These are phyloP conservation scores for Ecliptopera silaceata DNA, from an alignment of 2,888 invertebrate genomes.

Conservation along the genomic window DNA sequence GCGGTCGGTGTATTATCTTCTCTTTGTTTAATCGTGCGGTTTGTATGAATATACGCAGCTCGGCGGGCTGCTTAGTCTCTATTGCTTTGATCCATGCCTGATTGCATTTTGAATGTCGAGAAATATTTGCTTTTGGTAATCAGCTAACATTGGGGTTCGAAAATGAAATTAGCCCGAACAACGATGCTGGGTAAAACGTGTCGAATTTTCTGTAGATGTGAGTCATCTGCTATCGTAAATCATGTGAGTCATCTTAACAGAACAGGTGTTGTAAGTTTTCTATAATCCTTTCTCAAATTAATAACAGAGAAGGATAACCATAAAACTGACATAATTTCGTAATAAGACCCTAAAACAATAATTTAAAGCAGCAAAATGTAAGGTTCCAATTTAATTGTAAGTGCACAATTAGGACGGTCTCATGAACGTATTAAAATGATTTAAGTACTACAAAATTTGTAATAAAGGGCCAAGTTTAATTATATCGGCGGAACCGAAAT, in stretches of 20 bases:
- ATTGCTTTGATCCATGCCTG: slow-evolving; percentile 11
- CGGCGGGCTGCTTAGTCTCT: background rate
- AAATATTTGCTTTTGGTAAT: slow-evolving; percentile 11
- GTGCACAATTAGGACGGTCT: slow-evolving; percentile 50
- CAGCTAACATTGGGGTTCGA: background rate
- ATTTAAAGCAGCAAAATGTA: slow-evolving; percentile 29
- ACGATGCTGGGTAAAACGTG: background rate
- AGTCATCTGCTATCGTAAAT: background rate
- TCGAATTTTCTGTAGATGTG: background rate
- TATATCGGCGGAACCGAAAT: slow-evolving; percentile 64
- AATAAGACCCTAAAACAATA: slow-evolving; percentile 24
- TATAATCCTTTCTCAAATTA: background rate
- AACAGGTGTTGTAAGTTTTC: background rate
- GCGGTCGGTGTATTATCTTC: slow-evolving; percentile 54
- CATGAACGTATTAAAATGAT: slow-evolving; percentile 52
- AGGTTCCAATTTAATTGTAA: slow-evolving; percentile 46
- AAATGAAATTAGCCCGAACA: background rate
- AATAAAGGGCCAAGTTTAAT: slow-evolving; percentile 68
- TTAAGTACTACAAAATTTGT: slow-evolving; percentile 67
- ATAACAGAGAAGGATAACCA: background rate
- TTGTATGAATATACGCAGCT: slow-evolving; percentile 25
- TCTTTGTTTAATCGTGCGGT: slow-evolving; percentile 47
- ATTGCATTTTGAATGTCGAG: slow-evolving; percentile 15
- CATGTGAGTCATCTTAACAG: background rate
- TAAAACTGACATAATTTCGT: slow-evolving; percentile 10